Evolutionary conservation across 2,797 vertebrate genomes (phyloP), one percentile per base, ranked within the genome.

Genomic region (Sebastes goodei): DNA sequence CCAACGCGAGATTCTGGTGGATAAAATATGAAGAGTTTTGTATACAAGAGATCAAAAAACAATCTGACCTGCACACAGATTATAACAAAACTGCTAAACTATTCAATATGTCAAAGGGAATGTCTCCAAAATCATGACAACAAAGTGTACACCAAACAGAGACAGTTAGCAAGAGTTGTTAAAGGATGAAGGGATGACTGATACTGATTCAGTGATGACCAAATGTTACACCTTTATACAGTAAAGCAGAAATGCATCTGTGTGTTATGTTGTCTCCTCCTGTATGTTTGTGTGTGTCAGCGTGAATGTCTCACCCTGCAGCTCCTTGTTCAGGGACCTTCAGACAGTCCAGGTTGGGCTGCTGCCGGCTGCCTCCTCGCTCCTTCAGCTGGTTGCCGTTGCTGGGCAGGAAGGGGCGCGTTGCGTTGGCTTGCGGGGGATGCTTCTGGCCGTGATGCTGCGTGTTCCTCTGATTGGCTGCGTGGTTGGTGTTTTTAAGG

Each of bases 281-380:
- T 59, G 38, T 23, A 15, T 56, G n/a, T 38, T n/a, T 25, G 25
- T 65, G 42, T 10, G 21, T 52, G 63, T 33, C 32, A 17, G 70
- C 68, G 87, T 1, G 4, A 17, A 30, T 21, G 10, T 49, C 98
- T 98, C 95, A 99, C 99, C 99, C 98, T 0, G 98, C 99, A 32
- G 97, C 98, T 78, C 99, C 99, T 90, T 98, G 97, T 57, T 99
- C 99, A 0, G 99, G 99, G 23, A 99, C 99, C 88, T 86, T 96
- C 75, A 99, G 96, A 86, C 97, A 99, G 87, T 99, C 97, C 89
- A 99, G 83, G 94, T 97, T 97, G 10, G 95, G 93, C 86, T 97
- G 96, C 3, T 92, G 96, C 2, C 96, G 94, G 88, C 94, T 96
- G 64, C 95, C 89, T 23, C 94, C 88, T 38, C 91, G 93, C 61